Base-by-base conservation (phyloP, 2,888 invertebrate species). In the Pycnomerus fuliginosus region DNA sequence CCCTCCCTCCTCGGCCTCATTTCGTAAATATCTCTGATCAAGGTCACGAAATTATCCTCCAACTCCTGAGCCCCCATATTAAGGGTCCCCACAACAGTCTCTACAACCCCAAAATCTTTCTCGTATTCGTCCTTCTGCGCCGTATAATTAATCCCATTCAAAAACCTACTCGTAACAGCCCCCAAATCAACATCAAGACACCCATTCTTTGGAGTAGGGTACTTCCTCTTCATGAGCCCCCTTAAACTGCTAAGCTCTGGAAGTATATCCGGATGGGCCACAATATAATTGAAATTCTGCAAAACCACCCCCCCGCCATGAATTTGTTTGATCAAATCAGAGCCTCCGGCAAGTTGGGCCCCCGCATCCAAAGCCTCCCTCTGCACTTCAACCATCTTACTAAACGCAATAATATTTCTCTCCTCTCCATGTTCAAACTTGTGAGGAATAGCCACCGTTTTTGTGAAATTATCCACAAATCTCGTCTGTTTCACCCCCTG, bases 191-290 rank as follows among this genome's bases (percentile, higher is more conserved):
- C 51, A 38, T 84, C 82, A 12, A 93, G 63, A 1, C 86, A 88
- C 23, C 87, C 90, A 23, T 60, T 53, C 59, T 76, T 76, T 0
- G 80, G 71, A 58, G 78, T 85, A 0, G 93, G 93, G 69, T 90
- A 90, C 58, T 80, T 82, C 48, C 74, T 80, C 61, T 85, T 90
- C 77, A 93, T 74, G 28, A 92, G 64, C 1, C 91, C 92, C 49
- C 90, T 78, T 41, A 93, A 74, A 0, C 80, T 76, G 1, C 87
- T 80, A 22, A 93, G 64, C 35, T 92, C 91, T 0, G 87, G 80
- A 32, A 90, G 68, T 48, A 92, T 86, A 63, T 85, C 83, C 0
- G 88, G 85, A 73, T 92, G 89, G 0, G 89, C 87, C 8, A 93
- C 73, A 3, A 88, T 65, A 61, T 78, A 83, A 58, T 89, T 82